phyloP scores from a whole-genome alignment of 2,113 vertebrate genomes.

The Dipodomys ordii region DNA sequence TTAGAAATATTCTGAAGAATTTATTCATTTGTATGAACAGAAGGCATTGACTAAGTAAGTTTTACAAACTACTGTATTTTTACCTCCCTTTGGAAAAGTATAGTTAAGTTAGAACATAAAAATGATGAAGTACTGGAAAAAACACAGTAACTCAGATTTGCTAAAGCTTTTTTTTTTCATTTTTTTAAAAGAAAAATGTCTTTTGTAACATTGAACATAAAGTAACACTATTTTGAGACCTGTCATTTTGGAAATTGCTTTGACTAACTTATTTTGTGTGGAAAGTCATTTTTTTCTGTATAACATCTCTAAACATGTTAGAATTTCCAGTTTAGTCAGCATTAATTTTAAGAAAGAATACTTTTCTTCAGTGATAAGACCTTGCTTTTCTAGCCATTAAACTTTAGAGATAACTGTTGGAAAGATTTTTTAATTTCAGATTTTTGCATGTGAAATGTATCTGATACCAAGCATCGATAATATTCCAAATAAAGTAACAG shows the following conservation, averaged over 20 bases:
- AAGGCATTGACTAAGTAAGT: background rate
- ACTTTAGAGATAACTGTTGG: conserved; percentile 24
- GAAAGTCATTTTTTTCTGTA: background rate
- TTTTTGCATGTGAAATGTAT: background rate
- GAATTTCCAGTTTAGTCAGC: conserved; percentile 16
- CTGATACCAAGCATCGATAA: conserved; percentile 15
- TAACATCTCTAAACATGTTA: background rate
- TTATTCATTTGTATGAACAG: conserved; percentile 28
- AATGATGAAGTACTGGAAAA: background rate
- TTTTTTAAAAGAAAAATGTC: background rate
- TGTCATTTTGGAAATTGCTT: background rate
- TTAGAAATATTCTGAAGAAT: background rate
- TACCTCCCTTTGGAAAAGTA: background rate
- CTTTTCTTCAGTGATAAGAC: background rate
- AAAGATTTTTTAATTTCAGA: conserved; percentile 32
- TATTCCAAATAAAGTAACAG: conserved; percentile 22
- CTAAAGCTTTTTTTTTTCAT: background rate
- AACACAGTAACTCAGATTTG: conserved; percentile 21
- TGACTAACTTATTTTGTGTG: background rate
- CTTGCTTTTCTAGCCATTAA: background rate
- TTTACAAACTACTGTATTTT: background rate
- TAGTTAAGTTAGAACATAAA: background rate
- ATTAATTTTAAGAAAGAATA: background rate
- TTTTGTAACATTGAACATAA: background rate
- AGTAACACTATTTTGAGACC: background rate